phyloP scores from a whole-genome alignment of 2,888 invertebrate species.

The Tiphia femorata region DNA sequence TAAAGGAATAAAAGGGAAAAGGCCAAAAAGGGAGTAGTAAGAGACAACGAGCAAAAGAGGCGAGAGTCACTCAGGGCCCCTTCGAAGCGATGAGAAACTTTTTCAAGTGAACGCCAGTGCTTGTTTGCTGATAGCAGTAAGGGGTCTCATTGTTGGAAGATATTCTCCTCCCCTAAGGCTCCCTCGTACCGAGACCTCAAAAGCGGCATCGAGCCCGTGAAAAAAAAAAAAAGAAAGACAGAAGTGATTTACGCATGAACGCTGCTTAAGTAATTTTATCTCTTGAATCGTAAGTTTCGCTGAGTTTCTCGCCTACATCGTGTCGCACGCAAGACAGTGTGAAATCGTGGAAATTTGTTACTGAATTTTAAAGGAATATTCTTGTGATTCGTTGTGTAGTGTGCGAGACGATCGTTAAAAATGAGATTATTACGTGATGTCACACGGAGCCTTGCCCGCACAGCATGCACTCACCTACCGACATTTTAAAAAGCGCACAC shows the following conservation, averaged over 20 bases:
- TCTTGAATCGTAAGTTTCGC: slow-evolving; percentile 32
- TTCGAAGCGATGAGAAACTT: background rate
- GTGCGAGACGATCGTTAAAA: slow-evolving; percentile 33
- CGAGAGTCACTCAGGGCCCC: too few relatives aligned
- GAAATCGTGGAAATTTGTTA: too few relatives aligned
- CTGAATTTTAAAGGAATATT: background rate
- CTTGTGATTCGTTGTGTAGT: background rate
- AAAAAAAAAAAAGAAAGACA: too few relatives aligned
- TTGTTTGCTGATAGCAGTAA: background rate
- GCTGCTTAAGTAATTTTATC: slow-evolving; percentile 36
- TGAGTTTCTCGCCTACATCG: slow-evolving; percentile 29
- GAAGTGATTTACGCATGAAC: slow-evolving; percentile 45
- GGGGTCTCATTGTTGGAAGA: too few relatives aligned
- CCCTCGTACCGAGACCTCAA: slow-evolving; percentile 10
- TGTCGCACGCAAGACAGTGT: background rate
- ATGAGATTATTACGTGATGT: slow-evolving; percentile 40
- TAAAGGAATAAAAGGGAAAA: too few relatives aligned
- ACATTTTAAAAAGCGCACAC: slow-evolving; percentile 1
- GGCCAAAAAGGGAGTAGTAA: too few relatives aligned
- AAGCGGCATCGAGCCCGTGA: slow-evolving; percentile 38
- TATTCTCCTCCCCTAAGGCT: slow-evolving; percentile 4
- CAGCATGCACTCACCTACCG: slow-evolving; percentile 46
- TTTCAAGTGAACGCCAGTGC: background rate
- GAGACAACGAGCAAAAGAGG: too few relatives aligned
- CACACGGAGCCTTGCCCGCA: slow-evolving; percentile 49